Evolutionary conservation across 2,113 vertebrate species (phyloP), one percentile per base, ranked within the genome.

Genomic region (Chunga burmeisteri): DNA sequence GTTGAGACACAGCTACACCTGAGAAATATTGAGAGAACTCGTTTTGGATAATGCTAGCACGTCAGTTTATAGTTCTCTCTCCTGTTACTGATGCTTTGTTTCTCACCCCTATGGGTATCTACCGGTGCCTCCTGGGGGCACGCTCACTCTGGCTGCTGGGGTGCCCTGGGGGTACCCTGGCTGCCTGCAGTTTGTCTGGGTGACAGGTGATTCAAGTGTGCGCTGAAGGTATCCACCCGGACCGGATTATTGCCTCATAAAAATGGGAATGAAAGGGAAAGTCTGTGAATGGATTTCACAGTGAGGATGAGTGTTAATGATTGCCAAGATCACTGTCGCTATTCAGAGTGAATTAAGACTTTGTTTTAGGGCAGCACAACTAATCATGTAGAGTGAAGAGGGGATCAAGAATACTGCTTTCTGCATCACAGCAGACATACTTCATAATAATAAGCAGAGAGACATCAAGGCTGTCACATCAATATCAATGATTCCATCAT

Each of bases 401-500:
- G 2, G 53, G 52, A 89, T 92, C 90, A 93, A 66, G 70, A 85
- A 59, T 56, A 72, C 75, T 75, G 55, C 55, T 80, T 80, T 94
- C 86, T 91, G 66, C 81, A 87, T 89, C 50, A 46, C 49, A 82
- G 72, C 32, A 93, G 77, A 77, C 73, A 80, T 88, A 61, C 59
- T 96, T 96, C 86, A 74, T 86, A 82, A 85, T 87, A 97, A 95
- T 70, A 95, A 87, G 78, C 62, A 91, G 85, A 86, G 77, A 97
- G 58, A 87, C 66, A 92, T 93, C 94, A 92, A 88, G 82, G 38
- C 53, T 92, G 88, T 92, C 89, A 89, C 79, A 94, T 89, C 82
- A 90, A 61, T 92, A 94, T 94, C 94, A 92, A 38, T 75, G 93
- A 87, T 90, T 91, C 73, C 2, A 0, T 93, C 94, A 70, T 38